A percentile compares a stretch with the other conserved stretches of the same genome.
These are phyloP conservation scores for Centrocercus urophasianus DNA, from an alignment of 2,113 vertebrate species.

Conservation along the genomic window DNA sequence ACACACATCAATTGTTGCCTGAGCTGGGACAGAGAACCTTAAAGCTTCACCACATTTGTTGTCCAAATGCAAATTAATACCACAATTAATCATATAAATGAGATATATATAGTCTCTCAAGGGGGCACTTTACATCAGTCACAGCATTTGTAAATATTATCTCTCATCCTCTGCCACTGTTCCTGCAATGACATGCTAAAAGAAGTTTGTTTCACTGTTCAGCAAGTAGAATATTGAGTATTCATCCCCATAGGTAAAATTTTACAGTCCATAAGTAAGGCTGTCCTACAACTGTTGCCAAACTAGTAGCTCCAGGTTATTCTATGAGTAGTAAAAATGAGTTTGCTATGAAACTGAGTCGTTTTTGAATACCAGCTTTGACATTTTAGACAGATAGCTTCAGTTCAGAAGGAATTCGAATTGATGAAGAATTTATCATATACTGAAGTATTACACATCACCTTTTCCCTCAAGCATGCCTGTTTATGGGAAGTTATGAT, in stretches of 20 bases:
- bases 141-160: not conserved
- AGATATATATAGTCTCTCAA: not conserved
- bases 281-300: not conserved
- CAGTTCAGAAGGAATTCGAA: not conserved
- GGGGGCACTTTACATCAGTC: not conserved
- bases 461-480: not conserved
- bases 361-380: not conserved
- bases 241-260: not conserved
- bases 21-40: not conserved
- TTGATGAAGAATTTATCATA: not conserved
- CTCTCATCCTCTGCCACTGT: not conserved
- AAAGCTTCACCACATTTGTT: not conserved
- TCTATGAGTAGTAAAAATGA: not conserved
- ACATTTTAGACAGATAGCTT: not conserved
- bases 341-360: not conserved
- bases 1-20: accelerated
- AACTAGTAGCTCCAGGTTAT: not conserved
- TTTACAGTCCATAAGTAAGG: not conserved
- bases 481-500: not conserved
- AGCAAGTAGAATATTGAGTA: not conserved
- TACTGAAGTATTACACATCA: not conserved
- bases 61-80: not conserved
- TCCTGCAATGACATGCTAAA: not conserved
- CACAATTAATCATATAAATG: not conserved
- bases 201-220: not conserved